Base-by-base conservation (phyloP, 2,113 vertebrate species). In the Pipra filicauda region DNA sequence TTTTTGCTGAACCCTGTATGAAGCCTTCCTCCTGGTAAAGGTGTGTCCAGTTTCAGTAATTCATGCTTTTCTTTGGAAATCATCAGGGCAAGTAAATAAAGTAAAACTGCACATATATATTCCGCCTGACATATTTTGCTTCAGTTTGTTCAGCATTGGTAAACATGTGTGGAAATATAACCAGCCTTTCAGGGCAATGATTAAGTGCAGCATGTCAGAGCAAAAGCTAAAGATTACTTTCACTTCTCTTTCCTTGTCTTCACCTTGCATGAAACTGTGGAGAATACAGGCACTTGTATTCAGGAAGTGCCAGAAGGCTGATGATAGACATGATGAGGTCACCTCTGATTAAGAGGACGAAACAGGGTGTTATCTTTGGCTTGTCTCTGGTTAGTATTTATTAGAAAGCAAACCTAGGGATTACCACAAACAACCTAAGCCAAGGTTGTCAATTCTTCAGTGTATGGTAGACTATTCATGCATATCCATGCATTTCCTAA, bases 321-420 rank as follows among this genome's bases (percentile, higher is more conserved):
- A 89, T 94, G 39, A 27, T 79, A 88, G 66, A 79, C 2, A 2
- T 48, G 88, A 94, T 96, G 93, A 94, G 24, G 96, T 96, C 95
- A 83, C 74, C 78, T 96, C 58, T 85, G 88, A 85, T 91, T 91
- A 88, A 88, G 71, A 94, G 88, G 95, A 96, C 94, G 75, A 67
- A 96, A 51, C 35, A 87, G 49, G 61, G 35, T 81, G 69, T 96
- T 95, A 89, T 95, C 76, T 96, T 95, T 92, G 86, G 86, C 84
- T 95, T 95, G 65, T 78, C 43, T 95, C 88, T 77, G 59, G 73
- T 90, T 97, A 93, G 72, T 95, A 89, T 96, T 97, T 96, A 89
- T 78, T 95, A 95, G 86, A 95, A 95, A 96, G 95, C 89, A 91
- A 84, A 67, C 66, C 31, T 84, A 89, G 86, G 86, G 88, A 82